Percentiles rank a stretch among this genome's conserved stretches.
Evolutionary conservation across 2,888 invertebrate genomes (phyloP).

Genomic region (Venusia cambrica): DNA sequence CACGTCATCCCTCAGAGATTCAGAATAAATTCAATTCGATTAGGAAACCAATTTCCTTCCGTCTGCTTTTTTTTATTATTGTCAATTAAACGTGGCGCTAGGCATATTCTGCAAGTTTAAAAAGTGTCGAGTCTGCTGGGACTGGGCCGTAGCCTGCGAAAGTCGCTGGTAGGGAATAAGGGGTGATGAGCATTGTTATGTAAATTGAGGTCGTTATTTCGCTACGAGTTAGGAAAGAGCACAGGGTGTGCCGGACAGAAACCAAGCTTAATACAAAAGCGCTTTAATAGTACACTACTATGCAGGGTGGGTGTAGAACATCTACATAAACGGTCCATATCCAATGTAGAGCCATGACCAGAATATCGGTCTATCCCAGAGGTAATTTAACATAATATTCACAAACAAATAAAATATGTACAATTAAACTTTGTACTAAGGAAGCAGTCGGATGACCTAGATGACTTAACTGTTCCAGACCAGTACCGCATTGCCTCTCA

Average conservation of each 20-base stretch:
- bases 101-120: conserved; percentile 59
- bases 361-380: no score
- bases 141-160: conserved; percentile 65
- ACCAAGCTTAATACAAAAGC: conserved; percentile 7
- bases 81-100: conserved; percentile 37
- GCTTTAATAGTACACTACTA: background rate
- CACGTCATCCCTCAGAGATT: no score
- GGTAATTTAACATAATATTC: no score
- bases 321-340: no score
- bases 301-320: no score
- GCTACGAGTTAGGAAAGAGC: conserved; percentile 78
- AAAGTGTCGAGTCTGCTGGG: conserved; percentile 71
- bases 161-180: conserved; percentile 74
- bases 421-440: no score
- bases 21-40: no score
- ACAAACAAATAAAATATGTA: no score
- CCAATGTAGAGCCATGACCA: no score
- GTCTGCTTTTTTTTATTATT: conserved; percentile 25
- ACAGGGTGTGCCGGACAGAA: conserved; percentile 15
- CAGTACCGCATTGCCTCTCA: no score
- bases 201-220: conserved; percentile 81
- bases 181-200: conserved; percentile 81
- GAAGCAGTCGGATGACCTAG: no score
- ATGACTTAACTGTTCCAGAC: no score
- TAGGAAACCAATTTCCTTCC: background rate